These are phyloP conservation scores for Bombus terrestris DNA, from an alignment of 1,140 invertebrate genomes.

Conservation along the genomic window DNA sequence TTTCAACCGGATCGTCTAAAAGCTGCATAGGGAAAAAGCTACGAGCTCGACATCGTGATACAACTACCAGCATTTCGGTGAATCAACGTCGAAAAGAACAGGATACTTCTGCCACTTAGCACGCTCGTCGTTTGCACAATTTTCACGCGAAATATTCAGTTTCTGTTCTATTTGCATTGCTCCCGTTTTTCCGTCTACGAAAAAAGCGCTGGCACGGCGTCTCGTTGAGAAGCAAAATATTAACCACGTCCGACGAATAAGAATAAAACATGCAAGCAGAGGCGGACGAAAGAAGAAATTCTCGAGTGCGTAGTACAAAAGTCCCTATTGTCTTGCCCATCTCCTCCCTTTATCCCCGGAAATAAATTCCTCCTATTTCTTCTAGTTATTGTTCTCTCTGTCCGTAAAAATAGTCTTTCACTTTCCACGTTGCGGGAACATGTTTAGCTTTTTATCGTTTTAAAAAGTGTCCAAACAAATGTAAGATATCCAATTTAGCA, in stretches of 20 bases:
- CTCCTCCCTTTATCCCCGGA: neutral
- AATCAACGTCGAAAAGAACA: neutral
- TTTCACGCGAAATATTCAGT: neutral
- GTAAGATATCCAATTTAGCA: no score
- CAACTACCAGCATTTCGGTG: neutral
- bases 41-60: neutral
- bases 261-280: neutral
- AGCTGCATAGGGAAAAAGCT: neutral
- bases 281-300: slow-evolving; percentile 12
- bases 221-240: neutral
- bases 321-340: slow-evolving; percentile 16
- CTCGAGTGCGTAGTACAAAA: slow-evolving; percentile 6
- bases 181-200: neutral
- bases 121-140: neutral
- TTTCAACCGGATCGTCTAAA: slow-evolving; percentile 16
- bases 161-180: neutral
- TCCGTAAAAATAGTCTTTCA: neutral
- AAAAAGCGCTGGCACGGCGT: neutral
- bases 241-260: neutral
- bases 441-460: neutral
- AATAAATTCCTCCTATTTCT: slow-evolving; percentile 50
- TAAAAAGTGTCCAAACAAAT: neutral
- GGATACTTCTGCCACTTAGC: neutral
- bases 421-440: neutral
- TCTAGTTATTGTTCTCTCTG: slow-evolving; percentile 16